phyloP scores from a whole-genome alignment of 2,113 vertebrate species.

The Climacteris rufus region DNA sequence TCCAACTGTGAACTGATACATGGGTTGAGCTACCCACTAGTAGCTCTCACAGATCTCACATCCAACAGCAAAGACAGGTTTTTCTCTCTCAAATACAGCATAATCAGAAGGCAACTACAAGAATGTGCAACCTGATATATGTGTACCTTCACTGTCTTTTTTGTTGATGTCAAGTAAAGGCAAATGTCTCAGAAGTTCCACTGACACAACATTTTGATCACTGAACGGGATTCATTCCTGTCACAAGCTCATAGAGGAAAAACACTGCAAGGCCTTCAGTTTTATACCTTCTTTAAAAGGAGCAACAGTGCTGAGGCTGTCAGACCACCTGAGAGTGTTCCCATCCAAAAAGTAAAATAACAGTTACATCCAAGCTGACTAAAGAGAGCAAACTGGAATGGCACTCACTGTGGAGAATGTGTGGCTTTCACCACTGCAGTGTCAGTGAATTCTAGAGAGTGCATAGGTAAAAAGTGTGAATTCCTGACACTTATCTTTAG shows the following conservation, averaged over 20 bases:
- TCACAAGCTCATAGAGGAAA: not conserved
- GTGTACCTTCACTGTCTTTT: not conserved
- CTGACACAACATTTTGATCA: conserved; percentile 15
- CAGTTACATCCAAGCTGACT: not conserved
- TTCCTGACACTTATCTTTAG: not conserved
- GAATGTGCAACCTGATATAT: not conserved
- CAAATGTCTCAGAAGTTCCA: not conserved
- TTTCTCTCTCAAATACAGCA: not conserved
- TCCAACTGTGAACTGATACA: not conserved
- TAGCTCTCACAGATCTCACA: not conserved
- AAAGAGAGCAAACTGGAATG: not conserved
- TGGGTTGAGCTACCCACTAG: not conserved
- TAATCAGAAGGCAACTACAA: not conserved
- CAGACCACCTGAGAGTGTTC: not conserved
- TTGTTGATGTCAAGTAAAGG: not conserved
- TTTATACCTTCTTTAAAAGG: not conserved
- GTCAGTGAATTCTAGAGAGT: not conserved
- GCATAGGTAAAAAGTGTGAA: not conserved
- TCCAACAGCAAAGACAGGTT: not conserved
- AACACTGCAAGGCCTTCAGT: not conserved
- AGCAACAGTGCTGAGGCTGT: not conserved
- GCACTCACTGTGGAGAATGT: not conserved
- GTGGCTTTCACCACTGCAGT: not conserved
- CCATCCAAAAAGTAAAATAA: not conserved
- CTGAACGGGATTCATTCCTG: not conserved